Evolutionary conservation across 2,888 invertebrate species (phyloP), one percentile per base, ranked within the genome.

Genomic region (Chrysolina oricalcia): DNA sequence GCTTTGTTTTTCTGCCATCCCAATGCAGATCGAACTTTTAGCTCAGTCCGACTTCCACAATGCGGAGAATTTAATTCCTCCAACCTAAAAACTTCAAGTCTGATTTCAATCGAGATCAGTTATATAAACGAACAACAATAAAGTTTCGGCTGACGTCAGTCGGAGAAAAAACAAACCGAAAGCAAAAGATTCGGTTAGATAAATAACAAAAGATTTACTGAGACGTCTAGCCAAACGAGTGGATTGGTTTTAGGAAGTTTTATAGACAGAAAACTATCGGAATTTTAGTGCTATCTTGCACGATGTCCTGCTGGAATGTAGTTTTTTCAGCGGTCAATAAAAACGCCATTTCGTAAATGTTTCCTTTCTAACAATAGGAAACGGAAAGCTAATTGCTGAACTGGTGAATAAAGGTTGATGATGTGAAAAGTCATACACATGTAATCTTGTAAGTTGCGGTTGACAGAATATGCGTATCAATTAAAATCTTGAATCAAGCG

Each of bases 141-240:
- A 74, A 74, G 62, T 74, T 74, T 74, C 71, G 15, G 70, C 53
- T 53, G 74, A 71, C 50, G 74, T 70, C 50, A 59, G 71, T 50
- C 41, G 35, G 15, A 71, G 67, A 66, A 74, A 74, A 74, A 74
- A 74, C 74, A 71, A 71, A 62, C 74, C 53, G 23, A 63, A 67
- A 64, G 50, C 80, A 81, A 82, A 80, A 80, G 79, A 81, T 79
- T 74, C 78, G 73, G 74, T 70, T 78, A 82, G 82, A 83, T 83
- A 83, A 82, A 83, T 83, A 83, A 82, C 82, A 76, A 80, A 75
- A 80, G 83, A 83, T 83, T 83, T 83, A 83, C 81, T 77, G 77
- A 78, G 78, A 82, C 78, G 81, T 81, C 83, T 76, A 78, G 71
- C 74, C 72, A 77, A 79, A 77, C 75, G 76, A 74, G 80, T 81